Base-by-base conservation (phyloP, 2,113 vertebrate genomes). In the Salvelinus namaycush region DNA sequence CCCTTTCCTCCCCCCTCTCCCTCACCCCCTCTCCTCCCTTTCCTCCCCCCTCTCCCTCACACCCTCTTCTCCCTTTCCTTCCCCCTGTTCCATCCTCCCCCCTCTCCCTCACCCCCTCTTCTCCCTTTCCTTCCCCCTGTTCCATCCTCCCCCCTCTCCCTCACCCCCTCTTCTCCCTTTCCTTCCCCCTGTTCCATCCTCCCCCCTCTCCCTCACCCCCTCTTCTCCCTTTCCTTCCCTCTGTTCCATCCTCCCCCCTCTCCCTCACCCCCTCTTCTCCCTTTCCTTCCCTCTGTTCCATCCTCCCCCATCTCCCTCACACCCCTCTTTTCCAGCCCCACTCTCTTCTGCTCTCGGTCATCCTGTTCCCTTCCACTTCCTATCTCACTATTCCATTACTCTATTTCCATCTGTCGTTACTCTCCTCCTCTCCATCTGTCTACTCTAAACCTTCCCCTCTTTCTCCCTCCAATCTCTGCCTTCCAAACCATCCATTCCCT, bases 351-450 rank as follows among this genome's bases (percentile, higher is more conserved):
- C 77, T 79, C 78, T 83, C 81, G 84, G 83, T 78, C 82, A 77
- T 87, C 81, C 78, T 83, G 73, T 84, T 83, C 54, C 66, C 75
- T 62, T 85, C 77, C 70, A 49, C 71, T 76, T 83, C 74, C 82
- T 57, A 80, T 60, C 27, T 54, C 3, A 54, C 51, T 76, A 80
- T 81, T 74, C 16, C 66, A 68, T 68, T 65, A 54, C 79, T 77
- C 27, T 73, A 76, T 80, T 81, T 87, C 76, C 81, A 87, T 82
- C 77, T 86, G 80, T 34, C 18, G 26, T 72, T 77, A 74, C 62
- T 84, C 79, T 83, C 81, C 84, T 82, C 77, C 81, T 75, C 87
- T 79, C 78, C 83, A 70, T 77, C 81, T 81, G 83, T 82, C 44
- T 66, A 74, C 6, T 34, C 34, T 34, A 34, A 34, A 34, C 34